phyloP scores from a whole-genome alignment of 2,113 vertebrate genomes.

The Dicentrarchus labrax region DNA sequence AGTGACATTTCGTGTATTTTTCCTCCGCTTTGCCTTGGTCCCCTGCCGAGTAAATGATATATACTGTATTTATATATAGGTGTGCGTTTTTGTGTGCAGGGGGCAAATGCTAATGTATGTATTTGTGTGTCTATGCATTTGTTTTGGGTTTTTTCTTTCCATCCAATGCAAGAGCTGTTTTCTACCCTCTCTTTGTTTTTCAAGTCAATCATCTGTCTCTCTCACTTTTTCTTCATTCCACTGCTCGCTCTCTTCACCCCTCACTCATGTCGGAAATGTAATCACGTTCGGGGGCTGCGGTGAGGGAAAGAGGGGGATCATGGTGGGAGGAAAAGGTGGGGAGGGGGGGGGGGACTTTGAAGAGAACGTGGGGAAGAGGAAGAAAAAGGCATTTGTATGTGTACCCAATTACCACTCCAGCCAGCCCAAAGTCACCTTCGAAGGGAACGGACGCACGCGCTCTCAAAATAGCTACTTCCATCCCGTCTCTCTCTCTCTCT shows the following conservation, averaged over 20 bases:
- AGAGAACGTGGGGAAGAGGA: slow-evolving; percentile 68
- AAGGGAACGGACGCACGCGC: slow-evolving; percentile 69
- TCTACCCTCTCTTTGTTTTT: slow-evolving; percentile 72
- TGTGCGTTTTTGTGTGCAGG: slow-evolving; percentile 42
- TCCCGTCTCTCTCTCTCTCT: too few species aligned
- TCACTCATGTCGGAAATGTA: slow-evolving; percentile 80
- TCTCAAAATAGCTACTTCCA: slow-evolving; percentile 82
- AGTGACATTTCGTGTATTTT: slow-evolving; percentile 73
- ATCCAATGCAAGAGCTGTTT: slow-evolving; percentile 49
- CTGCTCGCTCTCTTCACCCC: slow-evolving; percentile 59
- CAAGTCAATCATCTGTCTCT: slow-evolving; percentile 77
- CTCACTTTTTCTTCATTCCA: slow-evolving; percentile 57
- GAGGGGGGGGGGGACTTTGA: slow-evolving; percentile 61
- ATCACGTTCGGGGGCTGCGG: slow-evolving; percentile 73
- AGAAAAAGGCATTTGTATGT: slow-evolving; percentile 84
- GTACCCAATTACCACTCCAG: slow-evolving; percentile 84
- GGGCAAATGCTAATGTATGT: slow-evolving; percentile 49
- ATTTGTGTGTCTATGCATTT: slow-evolving; percentile 22
- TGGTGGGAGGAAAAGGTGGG: slow-evolving; percentile 30
- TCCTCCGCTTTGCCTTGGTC: slow-evolving; percentile 45
- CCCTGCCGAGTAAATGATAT: slow-evolving; percentile 66
- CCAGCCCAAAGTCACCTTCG: slow-evolving; percentile 86
- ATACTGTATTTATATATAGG: slow-evolving; percentile 41
- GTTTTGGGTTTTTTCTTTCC: slow-evolving; percentile 32
- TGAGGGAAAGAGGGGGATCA: slow-evolving; percentile 49